A percentile compares a stretch with the other conserved stretches of the same genome.
These are phyloP conservation scores for Egretta garzetta DNA, from an alignment of 2,113 vertebrate genomes.

Conservation along the genomic window DNA sequence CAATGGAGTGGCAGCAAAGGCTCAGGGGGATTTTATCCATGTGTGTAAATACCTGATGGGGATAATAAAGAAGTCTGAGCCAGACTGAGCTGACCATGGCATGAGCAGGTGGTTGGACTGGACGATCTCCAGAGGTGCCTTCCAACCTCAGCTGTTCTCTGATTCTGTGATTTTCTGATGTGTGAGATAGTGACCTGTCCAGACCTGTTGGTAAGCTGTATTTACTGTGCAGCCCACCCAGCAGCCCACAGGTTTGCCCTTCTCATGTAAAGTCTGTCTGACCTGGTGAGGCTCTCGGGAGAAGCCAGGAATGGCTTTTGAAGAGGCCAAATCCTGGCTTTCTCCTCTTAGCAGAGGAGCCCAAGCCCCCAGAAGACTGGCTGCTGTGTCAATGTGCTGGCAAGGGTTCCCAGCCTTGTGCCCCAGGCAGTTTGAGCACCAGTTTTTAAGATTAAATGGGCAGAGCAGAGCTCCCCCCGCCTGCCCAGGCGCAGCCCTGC, in stretches of 20 bases:
- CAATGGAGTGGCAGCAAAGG: background rate
- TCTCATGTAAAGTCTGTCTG: background rate
- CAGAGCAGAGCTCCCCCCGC: background rate
- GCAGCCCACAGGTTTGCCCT: background rate
- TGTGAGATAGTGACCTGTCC: background rate
- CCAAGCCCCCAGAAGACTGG: background rate
- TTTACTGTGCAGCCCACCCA: background rate
- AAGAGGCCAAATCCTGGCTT: background rate
- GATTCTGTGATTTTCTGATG: background rate
- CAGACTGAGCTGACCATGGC: background rate
- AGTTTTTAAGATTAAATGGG: background rate
- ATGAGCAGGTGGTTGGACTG: background rate
- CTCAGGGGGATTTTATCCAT: background rate
- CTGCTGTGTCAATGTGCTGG: fast-evolving
- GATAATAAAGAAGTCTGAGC: background rate
- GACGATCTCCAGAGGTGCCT: background rate
- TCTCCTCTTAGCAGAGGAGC: background rate
- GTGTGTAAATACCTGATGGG: background rate
- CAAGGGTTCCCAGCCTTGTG: background rate
- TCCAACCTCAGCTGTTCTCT: background rate
- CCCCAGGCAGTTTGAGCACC: fast-evolving
- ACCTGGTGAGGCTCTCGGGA: background rate
- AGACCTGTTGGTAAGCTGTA: background rate
- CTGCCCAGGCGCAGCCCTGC: background rate
- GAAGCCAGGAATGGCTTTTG: background rate